A percentile compares a stretch with the other conserved stretches of the same genome.
Evolutionary conservation across 2,113 vertebrate species (phyloP).

Genomic region (Eonycteris spelaea): DNA sequence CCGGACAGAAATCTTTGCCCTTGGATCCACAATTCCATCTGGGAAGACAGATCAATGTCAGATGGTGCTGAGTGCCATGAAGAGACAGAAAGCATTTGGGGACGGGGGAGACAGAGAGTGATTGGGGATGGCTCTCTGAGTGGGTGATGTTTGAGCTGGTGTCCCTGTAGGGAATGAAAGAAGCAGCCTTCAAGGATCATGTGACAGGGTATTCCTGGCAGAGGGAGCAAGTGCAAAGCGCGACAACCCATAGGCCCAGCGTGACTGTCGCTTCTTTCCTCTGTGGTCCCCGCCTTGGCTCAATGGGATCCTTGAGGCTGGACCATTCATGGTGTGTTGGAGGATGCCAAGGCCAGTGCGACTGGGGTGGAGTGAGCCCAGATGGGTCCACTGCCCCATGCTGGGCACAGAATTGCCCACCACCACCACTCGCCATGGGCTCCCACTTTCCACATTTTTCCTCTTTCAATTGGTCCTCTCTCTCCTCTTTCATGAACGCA

Average conservation of each 20-base stretch:
- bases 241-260: background rate
- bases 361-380: background rate
- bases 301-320: background rate
- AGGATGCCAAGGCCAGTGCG: background rate
- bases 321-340: background rate
- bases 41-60: background rate
- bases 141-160: background rate
- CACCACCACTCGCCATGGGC: background rate
- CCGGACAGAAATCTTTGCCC: background rate
- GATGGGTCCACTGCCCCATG: fast-evolving
- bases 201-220: background rate
- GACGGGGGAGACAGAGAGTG: background rate
- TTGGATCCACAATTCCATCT: background rate
- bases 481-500: background rate
- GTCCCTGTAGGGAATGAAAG: background rate
- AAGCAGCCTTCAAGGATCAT: background rate
- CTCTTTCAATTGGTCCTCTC: background rate
- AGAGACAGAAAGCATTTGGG: background rate
- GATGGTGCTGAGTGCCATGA: background rate
- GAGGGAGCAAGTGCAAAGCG: background rate
- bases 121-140: background rate
- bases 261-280: no score
- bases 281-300: background rate
- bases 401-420: background rate
- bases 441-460: no score